These are phyloP conservation scores for Champsocephalus gunnari DNA, from an alignment of 2,797 vertebrate genomes.

Conservation along the genomic window DNA sequence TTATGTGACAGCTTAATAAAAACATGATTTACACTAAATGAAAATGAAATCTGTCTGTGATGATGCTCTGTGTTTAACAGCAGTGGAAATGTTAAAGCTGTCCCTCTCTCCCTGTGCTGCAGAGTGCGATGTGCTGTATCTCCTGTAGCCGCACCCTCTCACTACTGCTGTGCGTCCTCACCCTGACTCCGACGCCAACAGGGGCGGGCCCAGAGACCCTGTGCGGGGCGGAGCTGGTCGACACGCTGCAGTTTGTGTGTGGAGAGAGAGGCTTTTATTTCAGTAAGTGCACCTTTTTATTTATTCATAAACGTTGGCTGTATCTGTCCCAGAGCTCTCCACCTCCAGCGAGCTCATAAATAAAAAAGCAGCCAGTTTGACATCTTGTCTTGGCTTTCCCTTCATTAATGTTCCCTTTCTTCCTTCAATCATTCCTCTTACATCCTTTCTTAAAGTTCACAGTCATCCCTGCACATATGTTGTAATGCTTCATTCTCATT, in stretches of 20 bases:
- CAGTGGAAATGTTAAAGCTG: constrained; percentile 32
- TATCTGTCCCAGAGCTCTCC: constrained; percentile 79
- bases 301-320: constrained; percentile 86
- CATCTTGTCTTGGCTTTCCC: constrained; percentile 76
- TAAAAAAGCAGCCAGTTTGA: constrained; percentile 81
- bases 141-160: constrained; percentile 94
- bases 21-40: neutral
- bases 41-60: constrained; percentile 3
- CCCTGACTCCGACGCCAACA: constrained; percentile 91
- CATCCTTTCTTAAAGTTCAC: constrained; percentile 42
- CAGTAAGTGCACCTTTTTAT: constrained; percentile 95
- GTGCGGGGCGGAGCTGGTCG: constrained; percentile 98
- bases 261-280: constrained; percentile 99
- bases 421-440: constrained; percentile 47
- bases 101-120: constrained; percentile 65
- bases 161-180: constrained; percentile 96
- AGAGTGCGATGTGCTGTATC: constrained; percentile 94
- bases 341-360: constrained; percentile 83
- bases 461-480: constrained; percentile 22
- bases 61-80: constrained; percentile 43
- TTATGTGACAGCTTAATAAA: neutral
- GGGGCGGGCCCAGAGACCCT: constrained; percentile 94
- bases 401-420: constrained; percentile 59
- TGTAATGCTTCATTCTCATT: constrained; percentile 19
- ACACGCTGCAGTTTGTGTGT: constrained; percentile 99